These are phyloP conservation scores for Dinomys branickii DNA, from an alignment of 2,113 vertebrate genomes.

Conservation along the genomic window DNA sequence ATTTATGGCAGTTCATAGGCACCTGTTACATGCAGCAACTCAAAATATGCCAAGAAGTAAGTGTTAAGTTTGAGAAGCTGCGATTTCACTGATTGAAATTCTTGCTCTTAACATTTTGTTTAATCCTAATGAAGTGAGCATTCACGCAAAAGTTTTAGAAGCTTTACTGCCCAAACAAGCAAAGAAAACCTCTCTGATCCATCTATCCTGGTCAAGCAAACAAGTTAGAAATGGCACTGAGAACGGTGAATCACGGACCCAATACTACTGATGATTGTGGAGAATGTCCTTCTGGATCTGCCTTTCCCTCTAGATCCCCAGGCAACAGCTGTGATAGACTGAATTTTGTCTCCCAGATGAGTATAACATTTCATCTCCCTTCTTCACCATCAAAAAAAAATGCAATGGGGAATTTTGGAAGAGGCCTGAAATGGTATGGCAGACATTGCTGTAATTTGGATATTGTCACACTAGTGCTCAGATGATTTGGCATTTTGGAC, in stretches of 20 bases:
- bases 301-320: slow-evolving; percentile 27
- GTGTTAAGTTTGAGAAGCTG: not conserved
- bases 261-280: not conserved
- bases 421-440: slow-evolving; percentile 52
- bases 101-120: slow-evolving; percentile 2
- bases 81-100: slow-evolving; percentile 18
- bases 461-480: not conserved
- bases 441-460: slow-evolving; percentile 42
- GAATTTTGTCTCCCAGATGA: slow-evolving; percentile 48
- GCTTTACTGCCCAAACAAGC: not conserved
- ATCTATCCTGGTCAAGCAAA: not conserved
- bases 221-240: not conserved
- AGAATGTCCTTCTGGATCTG: slow-evolving; percentile 26
- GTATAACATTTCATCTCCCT: slow-evolving; percentile 57
- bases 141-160: not conserved
- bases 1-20: not conserved
- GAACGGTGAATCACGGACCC: not conserved
- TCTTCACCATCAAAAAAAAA: slow-evolving; percentile 65
- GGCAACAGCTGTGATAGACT: slow-evolving; percentile 55
- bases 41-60: not conserved
- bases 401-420: slow-evolving; percentile 47
- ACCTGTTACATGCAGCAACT: not conserved
- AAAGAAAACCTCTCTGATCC: not conserved
- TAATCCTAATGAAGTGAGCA: not conserved
- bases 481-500: slow-evolving; percentile 53